These are phyloP conservation scores for Cetoscarus ocellatus DNA, from an alignment of 2,797 vertebrate genomes.

Conservation along the genomic window DNA sequence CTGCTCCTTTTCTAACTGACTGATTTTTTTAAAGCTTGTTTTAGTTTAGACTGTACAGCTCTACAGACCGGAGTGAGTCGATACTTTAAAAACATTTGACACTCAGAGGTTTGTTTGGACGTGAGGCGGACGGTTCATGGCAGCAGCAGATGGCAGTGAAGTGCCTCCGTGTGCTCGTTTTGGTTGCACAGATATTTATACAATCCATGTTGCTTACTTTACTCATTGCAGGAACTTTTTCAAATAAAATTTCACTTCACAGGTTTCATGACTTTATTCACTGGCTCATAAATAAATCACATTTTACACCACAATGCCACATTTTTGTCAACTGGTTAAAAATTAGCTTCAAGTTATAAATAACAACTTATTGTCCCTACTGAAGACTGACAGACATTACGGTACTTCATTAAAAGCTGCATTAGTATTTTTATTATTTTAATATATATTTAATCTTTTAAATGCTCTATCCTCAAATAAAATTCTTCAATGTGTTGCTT, in stretches of 20 bases:
- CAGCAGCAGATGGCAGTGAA: constrained; percentile 77
- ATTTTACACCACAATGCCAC: too few relatives aligned
- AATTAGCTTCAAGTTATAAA: too few relatives aligned
- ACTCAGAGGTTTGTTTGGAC: constrained; percentile 44
- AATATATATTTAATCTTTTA: too few relatives aligned
- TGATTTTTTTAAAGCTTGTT: constrained; percentile 13
- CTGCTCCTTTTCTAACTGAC: constrained; percentile 31
- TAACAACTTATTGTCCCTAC: too few relatives aligned
- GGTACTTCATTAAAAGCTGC: too few relatives aligned
- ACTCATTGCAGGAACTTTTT: constrained; percentile 79
- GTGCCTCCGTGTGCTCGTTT: constrained; percentile 80
- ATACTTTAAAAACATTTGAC: constrained; percentile 10
- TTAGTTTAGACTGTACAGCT: constrained; percentile 38
- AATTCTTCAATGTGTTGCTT: too few relatives aligned
- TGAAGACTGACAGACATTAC: too few relatives aligned
- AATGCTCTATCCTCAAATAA: too few relatives aligned
- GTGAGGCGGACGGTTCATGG: constrained; percentile 52
- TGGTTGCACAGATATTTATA: constrained; percentile 83
- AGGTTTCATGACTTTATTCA: constrained; percentile 2
- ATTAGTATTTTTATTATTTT: too few relatives aligned
- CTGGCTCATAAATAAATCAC: constrained; percentile 1
- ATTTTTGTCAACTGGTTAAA: too few relatives aligned
- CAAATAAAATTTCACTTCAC: constrained; percentile 77
- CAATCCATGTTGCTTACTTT: constrained; percentile 79
- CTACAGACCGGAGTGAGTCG: constrained; percentile 35